Conservation (phyloP, 2,888 invertebrate genomes). For the Abscondita cerata region DNA sequence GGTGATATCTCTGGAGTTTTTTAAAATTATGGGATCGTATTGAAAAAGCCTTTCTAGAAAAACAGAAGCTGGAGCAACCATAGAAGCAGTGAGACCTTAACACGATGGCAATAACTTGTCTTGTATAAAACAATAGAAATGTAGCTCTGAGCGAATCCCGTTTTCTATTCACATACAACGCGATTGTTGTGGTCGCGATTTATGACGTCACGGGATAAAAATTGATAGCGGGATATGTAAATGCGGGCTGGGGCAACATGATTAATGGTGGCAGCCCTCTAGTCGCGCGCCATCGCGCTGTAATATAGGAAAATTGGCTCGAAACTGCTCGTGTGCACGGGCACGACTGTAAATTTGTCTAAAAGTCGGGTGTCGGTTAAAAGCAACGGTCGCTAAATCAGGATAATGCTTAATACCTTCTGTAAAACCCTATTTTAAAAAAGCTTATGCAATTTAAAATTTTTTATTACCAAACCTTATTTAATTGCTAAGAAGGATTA, state of each 20-base stretch:
- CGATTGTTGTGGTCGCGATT: conserved; percentile 49
- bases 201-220: conserved; percentile 52
- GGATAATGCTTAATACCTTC: conserved; percentile 52
- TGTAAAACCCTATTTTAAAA: conserved; percentile 39
- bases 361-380: conserved; percentile 47
- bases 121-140: conserved; percentile 36
- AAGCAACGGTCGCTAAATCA: conserved; percentile 50
- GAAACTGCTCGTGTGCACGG: conserved; percentile 40
- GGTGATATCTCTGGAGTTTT: conserved; percentile 30
- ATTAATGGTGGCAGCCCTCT: conserved; percentile 45
- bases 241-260: conserved; percentile 48
- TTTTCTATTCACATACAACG: conserved; percentile 42
- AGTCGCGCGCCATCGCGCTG: conserved; percentile 40
- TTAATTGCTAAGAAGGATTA: background rate
- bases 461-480: background rate
- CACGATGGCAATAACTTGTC: conserved; percentile 31
- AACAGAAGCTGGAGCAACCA: background rate
- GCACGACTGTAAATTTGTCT: conserved; percentile 53
- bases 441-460: no score
- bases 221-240: conserved; percentile 53
- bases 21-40: conserved; percentile 32
- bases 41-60: conserved; percentile 28
- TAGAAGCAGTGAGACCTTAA: conserved; percentile 16
- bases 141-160: conserved; percentile 34
- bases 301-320: conserved; percentile 42